These are phyloP conservation scores for Ibidorhyncha struthersii DNA, from an alignment of 2,113 vertebrate species.

Conservation along the genomic window DNA sequence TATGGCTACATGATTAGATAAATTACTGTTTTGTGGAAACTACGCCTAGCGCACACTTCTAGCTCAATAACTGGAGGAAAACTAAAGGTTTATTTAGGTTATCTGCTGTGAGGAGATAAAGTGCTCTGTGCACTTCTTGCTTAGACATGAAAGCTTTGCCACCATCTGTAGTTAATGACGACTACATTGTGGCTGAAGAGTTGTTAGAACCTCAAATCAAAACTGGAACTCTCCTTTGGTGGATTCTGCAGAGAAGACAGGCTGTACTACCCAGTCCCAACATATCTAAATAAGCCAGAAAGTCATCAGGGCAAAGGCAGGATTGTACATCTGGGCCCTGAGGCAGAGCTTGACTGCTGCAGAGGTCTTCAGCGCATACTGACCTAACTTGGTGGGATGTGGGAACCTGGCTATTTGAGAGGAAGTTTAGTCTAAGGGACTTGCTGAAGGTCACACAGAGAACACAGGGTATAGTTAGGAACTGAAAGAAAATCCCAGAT, in stretches of 20 bases:
- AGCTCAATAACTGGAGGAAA: neutral
- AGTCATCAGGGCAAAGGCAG: neutral
- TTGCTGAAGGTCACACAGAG: neutral
- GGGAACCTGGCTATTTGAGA: neutral
- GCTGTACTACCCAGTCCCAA: neutral
- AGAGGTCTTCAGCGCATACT: neutral
- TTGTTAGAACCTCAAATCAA: neutral
- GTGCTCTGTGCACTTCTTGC: neutral
- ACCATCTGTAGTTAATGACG: neutral
- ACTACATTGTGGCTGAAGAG: neutral
- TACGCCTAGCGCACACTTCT: neutral
- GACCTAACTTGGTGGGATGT: neutral
- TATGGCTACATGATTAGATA: neutral
- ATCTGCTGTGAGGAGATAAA: neutral
- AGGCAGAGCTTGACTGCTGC: neutral
- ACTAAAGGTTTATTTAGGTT: neutral
- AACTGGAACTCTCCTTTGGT: neutral
- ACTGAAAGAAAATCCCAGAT: neutral
- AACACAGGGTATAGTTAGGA: neutral
- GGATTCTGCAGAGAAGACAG: neutral
- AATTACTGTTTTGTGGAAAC: constrained; percentile 4
- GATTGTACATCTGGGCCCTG: neutral
- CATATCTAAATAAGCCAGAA: neutral
- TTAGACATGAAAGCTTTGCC: neutral
- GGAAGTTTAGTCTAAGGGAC: neutral